Evolutionary conservation across 2,113 vertebrate species (phyloP).

Genomic region (Charadrius vociferus): DNA sequence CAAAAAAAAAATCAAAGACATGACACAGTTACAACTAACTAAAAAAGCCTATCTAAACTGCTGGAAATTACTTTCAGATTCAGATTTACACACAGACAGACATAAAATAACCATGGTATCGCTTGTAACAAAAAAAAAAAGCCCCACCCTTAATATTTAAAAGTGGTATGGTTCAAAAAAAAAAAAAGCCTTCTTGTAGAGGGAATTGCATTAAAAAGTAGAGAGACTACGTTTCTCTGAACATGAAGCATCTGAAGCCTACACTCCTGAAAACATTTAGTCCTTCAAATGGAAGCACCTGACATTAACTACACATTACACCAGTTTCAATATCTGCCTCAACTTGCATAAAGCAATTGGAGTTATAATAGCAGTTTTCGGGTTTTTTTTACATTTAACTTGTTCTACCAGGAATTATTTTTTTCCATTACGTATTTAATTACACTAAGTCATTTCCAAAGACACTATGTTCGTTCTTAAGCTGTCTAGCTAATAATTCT

Average conservation of each 20-base stretch:
- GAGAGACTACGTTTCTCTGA: neutral
- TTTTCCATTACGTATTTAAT: neutral
- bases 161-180: neutral
- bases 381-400: neutral
- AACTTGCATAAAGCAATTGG: neutral
- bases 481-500: neutral
- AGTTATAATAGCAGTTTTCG: neutral
- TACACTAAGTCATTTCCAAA: neutral
- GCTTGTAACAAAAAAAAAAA: neutral
- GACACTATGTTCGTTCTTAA: neutral
- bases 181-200: neutral
- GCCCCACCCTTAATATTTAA: neutral
- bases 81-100: neutral
- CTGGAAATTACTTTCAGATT: neutral
- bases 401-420: neutral
- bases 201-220: neutral
- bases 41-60: neutral
- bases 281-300: neutral
- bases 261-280: neutral
- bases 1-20: neutral
- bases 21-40: neutral
- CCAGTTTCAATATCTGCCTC: neutral
- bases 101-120: neutral
- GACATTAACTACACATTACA: neutral
- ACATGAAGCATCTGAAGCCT: neutral